Percentiles rank a stretch among this genome's conserved stretches.
phyloP scores from a whole-genome alignment of 2,797 vertebrate genomes.

The Gallirallus australis region DNA sequence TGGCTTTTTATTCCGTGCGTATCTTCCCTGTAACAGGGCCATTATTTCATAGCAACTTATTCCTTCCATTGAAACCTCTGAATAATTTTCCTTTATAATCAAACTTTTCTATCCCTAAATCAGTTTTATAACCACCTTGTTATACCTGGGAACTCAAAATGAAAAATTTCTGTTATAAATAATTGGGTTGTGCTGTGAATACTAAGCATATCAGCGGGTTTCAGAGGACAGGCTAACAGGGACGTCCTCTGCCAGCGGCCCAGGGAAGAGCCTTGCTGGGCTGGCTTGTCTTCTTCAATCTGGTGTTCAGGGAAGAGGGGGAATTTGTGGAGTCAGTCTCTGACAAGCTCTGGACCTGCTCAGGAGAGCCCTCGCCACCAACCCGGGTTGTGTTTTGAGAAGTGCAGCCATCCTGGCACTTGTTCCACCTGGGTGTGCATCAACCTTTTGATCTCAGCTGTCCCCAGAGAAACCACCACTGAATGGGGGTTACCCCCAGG shows the following conservation, averaged over 20 bases:
- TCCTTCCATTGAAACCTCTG: background rate
- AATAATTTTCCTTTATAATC: constrained; percentile 67
- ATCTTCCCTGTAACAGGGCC: background rate
- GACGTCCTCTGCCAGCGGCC: background rate
- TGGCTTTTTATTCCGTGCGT: background rate
- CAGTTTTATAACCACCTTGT: constrained; percentile 69
- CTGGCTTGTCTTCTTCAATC: background rate
- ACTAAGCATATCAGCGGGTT: background rate
- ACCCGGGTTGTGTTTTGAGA: background rate
- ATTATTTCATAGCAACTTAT: constrained; percentile 39
- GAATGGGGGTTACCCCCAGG: fast-evolving
- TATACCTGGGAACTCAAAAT: constrained; percentile 58
- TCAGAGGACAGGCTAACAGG: background rate
- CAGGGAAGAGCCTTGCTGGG: background rate
- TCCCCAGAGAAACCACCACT: background rate
- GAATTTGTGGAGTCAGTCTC: background rate
- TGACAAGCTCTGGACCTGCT: background rate
- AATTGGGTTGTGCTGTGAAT: constrained; percentile 50
- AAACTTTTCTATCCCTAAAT: constrained; percentile 70
- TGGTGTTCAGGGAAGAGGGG: background rate
- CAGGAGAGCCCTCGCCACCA: background rate
- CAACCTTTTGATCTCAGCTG: background rate
- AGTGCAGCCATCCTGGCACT: background rate
- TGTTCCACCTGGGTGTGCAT: fast-evolving
- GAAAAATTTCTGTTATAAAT: constrained; percentile 65